phyloP scores from a whole-genome alignment of 2,888 invertebrate genomes.

The Phyllotreta striolata region DNA sequence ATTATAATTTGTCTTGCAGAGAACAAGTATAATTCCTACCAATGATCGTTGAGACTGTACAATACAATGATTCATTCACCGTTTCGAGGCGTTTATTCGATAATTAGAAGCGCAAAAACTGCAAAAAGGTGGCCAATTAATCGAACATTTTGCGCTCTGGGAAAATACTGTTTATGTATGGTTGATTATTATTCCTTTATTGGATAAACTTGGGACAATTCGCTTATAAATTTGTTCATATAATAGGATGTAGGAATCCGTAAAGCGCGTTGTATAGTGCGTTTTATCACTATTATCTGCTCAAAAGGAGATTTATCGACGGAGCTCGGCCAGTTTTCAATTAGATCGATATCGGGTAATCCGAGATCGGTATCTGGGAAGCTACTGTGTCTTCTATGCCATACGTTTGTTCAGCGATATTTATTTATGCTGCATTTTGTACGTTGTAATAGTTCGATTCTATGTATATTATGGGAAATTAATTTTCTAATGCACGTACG shows the following conservation, averaged over 20 bases:
- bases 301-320: constrained; percentile 43
- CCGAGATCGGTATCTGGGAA: constrained; percentile 54
- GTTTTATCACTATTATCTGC: constrained; percentile 42
- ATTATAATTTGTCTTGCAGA: constrained; percentile 22
- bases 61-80: too few relatives aligned
- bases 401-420: constrained; percentile 52
- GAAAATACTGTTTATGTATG: too few relatives aligned
- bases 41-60: constrained; percentile 10
- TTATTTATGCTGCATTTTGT: too few relatives aligned
- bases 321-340: constrained; percentile 49
- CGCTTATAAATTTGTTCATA: constrained; percentile 54
- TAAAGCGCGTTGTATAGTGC: constrained; percentile 32
- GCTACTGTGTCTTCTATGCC: constrained; percentile 45
- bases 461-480: neutral
- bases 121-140: too few relatives aligned
- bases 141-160: too few relatives aligned
- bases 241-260: constrained; percentile 34
- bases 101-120: too few relatives aligned
- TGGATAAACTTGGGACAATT: constrained; percentile 45
- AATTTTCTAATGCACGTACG: neutral
- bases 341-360: constrained; percentile 57
- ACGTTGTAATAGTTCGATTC: neutral
- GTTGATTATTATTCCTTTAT: constrained; percentile 14
- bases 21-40: constrained; percentile 17
- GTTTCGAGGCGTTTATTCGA: too few relatives aligned